phyloP scores from a whole-genome alignment of 2,797 vertebrate species.

The Enteromius unitaeniatus region DNA sequence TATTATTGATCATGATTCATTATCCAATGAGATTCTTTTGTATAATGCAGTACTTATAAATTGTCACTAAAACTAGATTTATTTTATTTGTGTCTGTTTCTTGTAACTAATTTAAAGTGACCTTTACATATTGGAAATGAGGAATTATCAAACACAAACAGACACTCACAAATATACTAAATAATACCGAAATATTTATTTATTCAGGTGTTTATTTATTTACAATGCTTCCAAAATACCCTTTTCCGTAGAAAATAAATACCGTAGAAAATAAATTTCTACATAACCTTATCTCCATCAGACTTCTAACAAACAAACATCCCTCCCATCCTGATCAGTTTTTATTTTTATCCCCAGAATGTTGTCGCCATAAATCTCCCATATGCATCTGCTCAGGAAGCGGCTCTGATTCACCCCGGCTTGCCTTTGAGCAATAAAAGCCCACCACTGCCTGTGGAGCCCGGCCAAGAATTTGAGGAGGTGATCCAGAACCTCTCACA shows the following conservation, averaged over 20 bases:
- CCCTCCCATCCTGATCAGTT: conserved; percentile 35
- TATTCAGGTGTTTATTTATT: neutral
- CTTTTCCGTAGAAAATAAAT: too few species aligned
- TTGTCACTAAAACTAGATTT: neutral
- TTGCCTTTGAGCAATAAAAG: conserved; percentile 62
- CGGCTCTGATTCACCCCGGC: conserved; percentile 60
- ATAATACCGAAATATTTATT: neutral
- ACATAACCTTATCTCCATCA: neutral
- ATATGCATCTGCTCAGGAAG: conserved; percentile 39
- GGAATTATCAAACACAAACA: neutral
- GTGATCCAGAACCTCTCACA: conserved; percentile 69
- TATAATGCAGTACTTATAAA: neutral
- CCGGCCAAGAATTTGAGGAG: conserved; percentile 60
- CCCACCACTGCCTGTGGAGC: conserved; percentile 68
- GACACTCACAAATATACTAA: neutral
- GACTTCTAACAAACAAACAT: conserved; percentile 27
- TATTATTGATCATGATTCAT: neutral
- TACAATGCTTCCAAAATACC: too few species aligned
- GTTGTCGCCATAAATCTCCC: conserved; percentile 50
- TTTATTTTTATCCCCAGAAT: conserved; percentile 48
- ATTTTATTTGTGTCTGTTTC: neutral
- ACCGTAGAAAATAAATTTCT: too few species aligned
- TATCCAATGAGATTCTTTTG: neutral
- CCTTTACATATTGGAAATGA: neutral
- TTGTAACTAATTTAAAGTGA: neutral